Evolutionary conservation across 2,888 invertebrate genomes (phyloP).

Genomic region (Gisinianus flammeolus): DNA sequence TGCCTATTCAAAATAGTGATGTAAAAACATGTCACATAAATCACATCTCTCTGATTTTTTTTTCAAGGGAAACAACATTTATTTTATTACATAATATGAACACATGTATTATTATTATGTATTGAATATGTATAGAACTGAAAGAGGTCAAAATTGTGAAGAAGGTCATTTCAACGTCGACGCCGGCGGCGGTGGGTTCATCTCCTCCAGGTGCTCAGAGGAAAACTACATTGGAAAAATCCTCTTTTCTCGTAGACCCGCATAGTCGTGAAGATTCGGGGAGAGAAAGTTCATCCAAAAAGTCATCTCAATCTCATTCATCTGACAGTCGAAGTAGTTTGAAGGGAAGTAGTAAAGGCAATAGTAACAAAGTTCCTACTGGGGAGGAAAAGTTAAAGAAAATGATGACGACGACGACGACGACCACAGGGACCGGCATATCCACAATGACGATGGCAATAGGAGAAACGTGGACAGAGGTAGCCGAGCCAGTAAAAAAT

Average conservation of each 20-base stretch:
- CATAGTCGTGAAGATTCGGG: neutral
- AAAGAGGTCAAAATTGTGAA: slow-evolving; percentile 23
- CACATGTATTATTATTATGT: neutral
- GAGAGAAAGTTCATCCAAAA: neutral
- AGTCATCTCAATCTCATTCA: slow-evolving; percentile 15
- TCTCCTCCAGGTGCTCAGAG: slow-evolving; percentile 64
- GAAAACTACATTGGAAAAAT: neutral
- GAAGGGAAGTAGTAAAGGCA: slow-evolving; percentile 8
- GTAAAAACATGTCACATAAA: too few relatives aligned
- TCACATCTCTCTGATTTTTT: too few relatives aligned
- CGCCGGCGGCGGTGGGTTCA: slow-evolving; percentile 70
- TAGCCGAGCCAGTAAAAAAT: slow-evolving; percentile 56
- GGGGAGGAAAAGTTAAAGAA: neutral
- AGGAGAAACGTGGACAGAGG: neutral
- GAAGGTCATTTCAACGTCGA: neutral
- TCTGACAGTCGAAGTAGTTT: neutral
- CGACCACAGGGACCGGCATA: neutral
- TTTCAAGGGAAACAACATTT: too few relatives aligned
- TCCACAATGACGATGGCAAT: neutral
- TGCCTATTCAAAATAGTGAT: too few relatives aligned
- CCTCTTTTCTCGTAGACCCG: neutral
- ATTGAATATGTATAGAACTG: slow-evolving; percentile 2
- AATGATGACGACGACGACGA: neutral
- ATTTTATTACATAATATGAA: too few relatives aligned
- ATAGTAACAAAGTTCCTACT: too few relatives aligned